Percentiles rank a stretch among this genome's conserved stretches.
Evolutionary conservation across 2,888 invertebrate species (phyloP).

Genomic region (Pristionchus arcanus): DNA sequence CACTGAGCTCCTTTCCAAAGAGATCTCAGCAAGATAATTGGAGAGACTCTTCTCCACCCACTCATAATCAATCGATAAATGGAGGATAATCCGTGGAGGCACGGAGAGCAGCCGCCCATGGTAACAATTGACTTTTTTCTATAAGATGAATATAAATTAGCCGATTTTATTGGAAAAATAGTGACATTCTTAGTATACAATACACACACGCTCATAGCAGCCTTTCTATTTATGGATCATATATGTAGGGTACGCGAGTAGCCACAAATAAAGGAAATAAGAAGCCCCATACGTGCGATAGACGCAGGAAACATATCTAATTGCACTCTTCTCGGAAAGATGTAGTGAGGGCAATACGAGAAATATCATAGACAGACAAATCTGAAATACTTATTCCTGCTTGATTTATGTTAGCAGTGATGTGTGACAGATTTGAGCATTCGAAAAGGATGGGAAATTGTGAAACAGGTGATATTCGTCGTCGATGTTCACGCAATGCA

Average conservation of each 20-base stretch:
- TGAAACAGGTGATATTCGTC: background rate
- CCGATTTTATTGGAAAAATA: background rate
- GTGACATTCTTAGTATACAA: background rate
- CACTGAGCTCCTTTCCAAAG: background rate
- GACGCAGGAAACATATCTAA: background rate
- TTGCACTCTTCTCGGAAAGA: background rate
- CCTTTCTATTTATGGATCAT: background rate
- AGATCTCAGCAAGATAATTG: background rate
- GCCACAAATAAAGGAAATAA: background rate
- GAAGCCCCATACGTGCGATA: background rate
- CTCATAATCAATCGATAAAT: slow-evolving; percentile 46
- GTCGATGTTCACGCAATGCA: background rate
- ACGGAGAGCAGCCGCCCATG: slow-evolving; percentile 54
- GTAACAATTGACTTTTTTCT: background rate
- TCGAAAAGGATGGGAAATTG: background rate
- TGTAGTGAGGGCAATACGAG: background rate
- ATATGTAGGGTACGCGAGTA: background rate
- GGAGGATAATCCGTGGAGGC: slow-evolving; percentile 55
- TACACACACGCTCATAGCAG: background rate
- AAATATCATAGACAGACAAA: background rate
- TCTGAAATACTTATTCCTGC: background rate
- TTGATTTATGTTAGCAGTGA: background rate
- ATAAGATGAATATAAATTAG: background rate
- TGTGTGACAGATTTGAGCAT: background rate
- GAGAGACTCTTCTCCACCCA: background rate